Base-by-base conservation (phyloP, 2,113 vertebrate species). In the Caranx melampygus region DNA sequence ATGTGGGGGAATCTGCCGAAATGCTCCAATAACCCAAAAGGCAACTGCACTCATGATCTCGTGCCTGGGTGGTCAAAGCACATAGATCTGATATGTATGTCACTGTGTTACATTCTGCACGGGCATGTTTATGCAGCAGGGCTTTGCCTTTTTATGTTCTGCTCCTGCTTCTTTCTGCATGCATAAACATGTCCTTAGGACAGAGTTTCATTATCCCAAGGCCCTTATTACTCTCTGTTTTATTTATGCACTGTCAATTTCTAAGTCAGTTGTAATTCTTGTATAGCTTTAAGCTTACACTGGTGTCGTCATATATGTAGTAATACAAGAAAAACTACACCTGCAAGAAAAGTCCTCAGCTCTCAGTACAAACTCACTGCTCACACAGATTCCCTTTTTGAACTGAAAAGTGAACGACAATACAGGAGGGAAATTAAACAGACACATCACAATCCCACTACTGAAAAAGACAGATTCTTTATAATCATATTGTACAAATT, bases 401-500 rank as follows among this genome's bases (percentile, higher is more conserved):
- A 0, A 63, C 11, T 15, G 37, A 54, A 79, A 69, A 58, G 10
- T 71, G 49, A 54, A 45, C 33, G 16, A 52, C 4, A 6, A 15
- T 1, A 62, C 0, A 66, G 18, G 13, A 35, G 47, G 62, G 57
- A 47, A 69, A 85, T 72, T 44, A 64, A 86, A 89, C 59, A 84
- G 68, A 82, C 58, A 70, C 60, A 84, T 91, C 65, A 63, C 49
- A 84, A 75, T 57, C 45, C 45, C 45, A 3, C 72, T 64, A 69
- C 72, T 60, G 52, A 81, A 78, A 77, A 55, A 89, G 79, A 90
- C 76, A 45, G 77, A 0, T 77, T 86, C 74, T 81, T 81, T 90
- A 83, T 87, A 81, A 90, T 88, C 72, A 89, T 84, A 85, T 91
- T 89, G 84, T 79, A 85, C 90, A 92, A 93, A 93, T 88, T 91